A percentile compares a stretch with the other conserved stretches of the same genome.
These are phyloP conservation scores for Cancer borealis DNA, from an alignment of 2,888 invertebrate genomes.

Conservation along the genomic window DNA sequence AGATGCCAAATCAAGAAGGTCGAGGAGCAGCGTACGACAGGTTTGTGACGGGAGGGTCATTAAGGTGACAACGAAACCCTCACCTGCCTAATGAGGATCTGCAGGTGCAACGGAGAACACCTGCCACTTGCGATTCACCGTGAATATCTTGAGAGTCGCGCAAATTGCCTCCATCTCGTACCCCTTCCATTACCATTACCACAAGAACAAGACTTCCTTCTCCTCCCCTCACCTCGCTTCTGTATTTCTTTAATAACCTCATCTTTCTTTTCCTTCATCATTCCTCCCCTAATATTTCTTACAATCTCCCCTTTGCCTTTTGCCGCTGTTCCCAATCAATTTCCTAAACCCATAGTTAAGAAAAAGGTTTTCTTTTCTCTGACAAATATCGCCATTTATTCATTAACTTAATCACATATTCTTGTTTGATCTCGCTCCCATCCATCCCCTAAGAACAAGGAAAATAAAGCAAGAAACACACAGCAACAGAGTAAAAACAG, in stretches of 20 bases:
- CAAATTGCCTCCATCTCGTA: neutral
- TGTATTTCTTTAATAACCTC: neutral
- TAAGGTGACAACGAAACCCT: neutral
- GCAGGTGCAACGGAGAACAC: conserved; percentile 36
- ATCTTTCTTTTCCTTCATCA: conserved; percentile 5
- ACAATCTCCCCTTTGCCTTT: neutral
- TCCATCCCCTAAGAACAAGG: neutral
- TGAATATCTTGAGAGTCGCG: neutral
- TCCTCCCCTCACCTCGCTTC: neutral
- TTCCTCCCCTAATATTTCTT: neutral
- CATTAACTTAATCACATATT: neutral
- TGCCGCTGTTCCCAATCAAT: neutral
- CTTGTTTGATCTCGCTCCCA: neutral
- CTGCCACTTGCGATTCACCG: neutral
- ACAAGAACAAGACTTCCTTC: neutral
- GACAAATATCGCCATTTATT: neutral
- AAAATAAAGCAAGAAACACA: neutral
- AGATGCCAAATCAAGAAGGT: conserved; percentile 23
- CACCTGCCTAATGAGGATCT: neutral
- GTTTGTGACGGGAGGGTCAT: conserved; percentile 13
- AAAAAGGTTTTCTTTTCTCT: neutral
- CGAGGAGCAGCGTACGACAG: neutral
- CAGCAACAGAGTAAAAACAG: neutral
- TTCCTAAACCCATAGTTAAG: neutral
- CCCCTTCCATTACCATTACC: conserved; percentile 12